These are phyloP conservation scores for Agrochola lota DNA, from an alignment of 2,888 invertebrate species.

Conservation along the genomic window DNA sequence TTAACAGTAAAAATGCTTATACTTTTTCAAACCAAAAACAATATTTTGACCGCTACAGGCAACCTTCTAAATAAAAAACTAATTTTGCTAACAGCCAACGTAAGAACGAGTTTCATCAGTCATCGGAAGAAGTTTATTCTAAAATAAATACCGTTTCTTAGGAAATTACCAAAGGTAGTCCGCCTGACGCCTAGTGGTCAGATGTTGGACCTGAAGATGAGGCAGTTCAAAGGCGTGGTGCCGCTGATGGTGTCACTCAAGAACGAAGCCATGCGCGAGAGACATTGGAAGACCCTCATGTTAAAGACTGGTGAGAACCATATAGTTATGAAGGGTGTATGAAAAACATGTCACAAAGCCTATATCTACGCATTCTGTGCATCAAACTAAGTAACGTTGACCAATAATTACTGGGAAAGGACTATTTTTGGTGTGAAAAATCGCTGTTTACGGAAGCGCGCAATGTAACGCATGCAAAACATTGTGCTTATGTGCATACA, in stretches of 20 bases:
- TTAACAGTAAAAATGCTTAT: background rate
- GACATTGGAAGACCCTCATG: slow-evolving; percentile 98
- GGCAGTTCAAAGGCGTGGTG: slow-evolving; percentile 96
- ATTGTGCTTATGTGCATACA: background rate
- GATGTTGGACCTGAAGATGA: slow-evolving; percentile 95
- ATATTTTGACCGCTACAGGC: background rate
- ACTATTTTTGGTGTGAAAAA: background rate
- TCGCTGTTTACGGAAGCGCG: background rate
- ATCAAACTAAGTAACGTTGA: background rate
- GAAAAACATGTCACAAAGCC: background rate
- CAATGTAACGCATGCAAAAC: background rate
- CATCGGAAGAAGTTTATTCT: background rate
- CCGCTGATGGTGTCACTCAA: slow-evolving; percentile 97
- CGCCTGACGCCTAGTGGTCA: slow-evolving; percentile 91
- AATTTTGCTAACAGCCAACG: background rate
- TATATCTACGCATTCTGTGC: too few relatives aligned
- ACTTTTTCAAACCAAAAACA: too few relatives aligned
- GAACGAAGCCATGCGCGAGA: slow-evolving; percentile 96
- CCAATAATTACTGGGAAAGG: background rate
- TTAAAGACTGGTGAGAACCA: slow-evolving; percentile 92
- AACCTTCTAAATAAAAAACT: background rate
- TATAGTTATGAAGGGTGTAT: background rate
- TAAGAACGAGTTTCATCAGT: background rate
- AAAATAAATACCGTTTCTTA: slow-evolving; percentile 56
- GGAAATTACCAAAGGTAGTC: slow-evolving; percentile 93